Conservation (phyloP, 2,888 invertebrate genomes). For the Deilephila elpenor region DNA sequence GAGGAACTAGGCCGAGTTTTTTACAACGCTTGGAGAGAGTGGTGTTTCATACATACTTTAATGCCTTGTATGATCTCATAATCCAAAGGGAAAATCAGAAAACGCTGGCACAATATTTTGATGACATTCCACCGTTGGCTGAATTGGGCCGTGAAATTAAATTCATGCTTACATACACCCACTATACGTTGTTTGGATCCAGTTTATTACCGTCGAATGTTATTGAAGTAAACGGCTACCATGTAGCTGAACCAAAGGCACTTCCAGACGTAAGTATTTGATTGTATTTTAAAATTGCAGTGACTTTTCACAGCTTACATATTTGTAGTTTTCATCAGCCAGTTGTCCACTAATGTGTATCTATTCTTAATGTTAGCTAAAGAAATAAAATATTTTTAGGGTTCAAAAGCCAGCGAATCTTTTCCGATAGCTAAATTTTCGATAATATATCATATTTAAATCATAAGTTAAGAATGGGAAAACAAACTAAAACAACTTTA, state of each 20-base stretch:
- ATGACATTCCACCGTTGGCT: constrained; percentile 76
- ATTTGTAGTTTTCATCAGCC: neutral
- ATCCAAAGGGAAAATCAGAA: constrained; percentile 57
- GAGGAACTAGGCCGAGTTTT: constrained; percentile 75
- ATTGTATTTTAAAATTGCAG: neutral
- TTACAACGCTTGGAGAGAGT: constrained; percentile 78
- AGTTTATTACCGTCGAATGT: constrained; percentile 82
- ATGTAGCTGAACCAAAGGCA: constrained; percentile 70
- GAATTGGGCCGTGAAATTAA: constrained; percentile 80
- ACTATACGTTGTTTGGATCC: constrained; percentile 81
- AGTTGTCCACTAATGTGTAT: too few species aligned
- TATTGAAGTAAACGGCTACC: constrained; percentile 85
- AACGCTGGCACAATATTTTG: constrained; percentile 66
- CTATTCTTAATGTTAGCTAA: too few species aligned
- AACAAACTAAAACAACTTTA: too few species aligned
- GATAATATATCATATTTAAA: too few species aligned
- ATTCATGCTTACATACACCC: constrained; percentile 83
- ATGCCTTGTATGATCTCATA: constrained; percentile 48
- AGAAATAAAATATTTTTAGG: too few species aligned
- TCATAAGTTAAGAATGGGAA: too few species aligned
- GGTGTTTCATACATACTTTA: constrained; percentile 48
- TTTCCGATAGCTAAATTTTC: too few species aligned
- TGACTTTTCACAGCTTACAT: neutral
- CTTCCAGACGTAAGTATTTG: constrained; percentile 65
- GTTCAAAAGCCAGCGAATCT: too few species aligned